Evolutionary conservation across 2,888 invertebrate genomes (phyloP).

Genomic region (Myopa tessellatipennis): DNA sequence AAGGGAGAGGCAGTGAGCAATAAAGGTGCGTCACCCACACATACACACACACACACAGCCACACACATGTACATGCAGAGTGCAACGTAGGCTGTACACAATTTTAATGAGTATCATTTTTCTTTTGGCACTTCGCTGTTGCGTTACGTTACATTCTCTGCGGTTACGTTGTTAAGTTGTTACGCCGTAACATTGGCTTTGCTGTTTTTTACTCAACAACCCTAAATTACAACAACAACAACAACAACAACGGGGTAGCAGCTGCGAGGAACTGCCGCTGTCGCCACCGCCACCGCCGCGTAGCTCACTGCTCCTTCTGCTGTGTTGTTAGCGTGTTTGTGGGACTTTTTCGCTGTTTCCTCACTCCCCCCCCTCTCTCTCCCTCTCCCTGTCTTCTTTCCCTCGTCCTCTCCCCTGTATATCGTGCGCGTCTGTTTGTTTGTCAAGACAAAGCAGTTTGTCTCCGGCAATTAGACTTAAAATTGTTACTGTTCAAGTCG

Average conservation of each 20-base stretch:
- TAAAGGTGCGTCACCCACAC: not conserved
- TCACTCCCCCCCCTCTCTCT: not conserved
- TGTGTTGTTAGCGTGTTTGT: conserved; percentile 8
- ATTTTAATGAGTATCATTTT: conserved; percentile 39
- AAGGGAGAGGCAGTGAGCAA: not conserved
- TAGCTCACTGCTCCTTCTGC: conserved; percentile 9
- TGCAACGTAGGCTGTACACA: not conserved
- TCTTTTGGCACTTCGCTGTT: conserved; percentile 26
- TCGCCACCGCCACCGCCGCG: not conserved
- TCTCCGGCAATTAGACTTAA: conserved; percentile 38
- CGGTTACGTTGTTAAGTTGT: not conserved
- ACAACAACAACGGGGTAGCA: not conserved
- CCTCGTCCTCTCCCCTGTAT: not conserved
- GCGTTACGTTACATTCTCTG: not conserved
- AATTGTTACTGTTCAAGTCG: conserved; percentile 23
- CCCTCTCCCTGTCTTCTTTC: not conserved
- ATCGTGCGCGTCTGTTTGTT: not conserved
- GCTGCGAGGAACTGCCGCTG: not conserved
- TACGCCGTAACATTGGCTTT: not conserved
- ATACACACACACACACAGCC: not conserved
- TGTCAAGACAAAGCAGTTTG: not conserved
- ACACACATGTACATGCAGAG: not conserved
- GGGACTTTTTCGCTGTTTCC: not conserved
- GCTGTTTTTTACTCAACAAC: not conserved
- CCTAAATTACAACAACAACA: not conserved